Conservation (phyloP, 2,888 invertebrate genomes). For the Blera fallax region DNA sequence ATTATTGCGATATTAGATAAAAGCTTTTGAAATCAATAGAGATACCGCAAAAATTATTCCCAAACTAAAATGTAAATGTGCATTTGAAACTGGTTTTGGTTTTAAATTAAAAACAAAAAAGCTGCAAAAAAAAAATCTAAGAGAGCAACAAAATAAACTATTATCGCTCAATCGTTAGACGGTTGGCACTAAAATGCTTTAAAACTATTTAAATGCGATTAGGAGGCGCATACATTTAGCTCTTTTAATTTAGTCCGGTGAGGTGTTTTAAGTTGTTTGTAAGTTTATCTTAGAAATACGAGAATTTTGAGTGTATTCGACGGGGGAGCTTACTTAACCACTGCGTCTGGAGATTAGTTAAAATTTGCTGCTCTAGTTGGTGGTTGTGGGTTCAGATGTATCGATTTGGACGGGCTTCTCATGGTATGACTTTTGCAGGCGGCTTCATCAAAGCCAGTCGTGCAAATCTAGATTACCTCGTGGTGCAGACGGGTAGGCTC, state of each 20-base stretch:
- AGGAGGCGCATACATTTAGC: neutral
- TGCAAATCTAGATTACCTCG: no score
- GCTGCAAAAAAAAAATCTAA: neutral
- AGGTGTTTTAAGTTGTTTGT: neutral
- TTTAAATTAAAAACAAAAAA: slow-evolving; percentile 24
- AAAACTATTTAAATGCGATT: neutral
- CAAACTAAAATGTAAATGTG: slow-evolving; percentile 5
- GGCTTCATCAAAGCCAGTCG: neutral
- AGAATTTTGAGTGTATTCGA: neutral
- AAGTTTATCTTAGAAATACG: neutral
- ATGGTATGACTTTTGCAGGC: no score
- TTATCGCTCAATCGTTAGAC: slow-evolving; percentile 25
- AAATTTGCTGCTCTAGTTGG: no score
- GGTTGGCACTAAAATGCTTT: slow-evolving; percentile 38
- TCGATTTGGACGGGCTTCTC: no score
- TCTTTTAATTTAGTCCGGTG: neutral
- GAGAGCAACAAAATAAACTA: neutral
- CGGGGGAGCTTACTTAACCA: neutral
- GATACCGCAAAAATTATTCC: slow-evolving; percentile 39
- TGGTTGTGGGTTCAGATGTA: no score
- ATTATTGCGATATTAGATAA: slow-evolving; percentile 50
- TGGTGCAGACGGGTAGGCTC: no score
- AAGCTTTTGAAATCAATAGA: slow-evolving; percentile 25
- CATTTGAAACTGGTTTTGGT: slow-evolving; percentile 39
- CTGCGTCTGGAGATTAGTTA: neutral